These are phyloP conservation scores for Helogale parvula DNA, from an alignment of 2,113 vertebrate genomes.

Conservation along the genomic window DNA sequence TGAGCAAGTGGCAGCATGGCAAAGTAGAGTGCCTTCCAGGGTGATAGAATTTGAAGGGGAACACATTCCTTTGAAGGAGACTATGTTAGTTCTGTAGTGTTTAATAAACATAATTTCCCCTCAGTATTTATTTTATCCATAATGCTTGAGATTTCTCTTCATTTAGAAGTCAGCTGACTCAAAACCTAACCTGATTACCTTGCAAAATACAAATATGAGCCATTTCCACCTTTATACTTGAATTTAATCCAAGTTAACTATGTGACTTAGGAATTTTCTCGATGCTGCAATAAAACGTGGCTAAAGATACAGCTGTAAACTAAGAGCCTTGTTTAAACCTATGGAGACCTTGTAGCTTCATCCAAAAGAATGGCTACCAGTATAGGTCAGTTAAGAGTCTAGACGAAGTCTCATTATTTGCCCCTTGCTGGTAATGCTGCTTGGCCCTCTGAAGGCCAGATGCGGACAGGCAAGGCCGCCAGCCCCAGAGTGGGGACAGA, in stretches of 20 bases:
- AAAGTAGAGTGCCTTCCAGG: background rate
- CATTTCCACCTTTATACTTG: background rate
- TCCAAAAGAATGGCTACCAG: background rate
- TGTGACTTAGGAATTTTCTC: background rate
- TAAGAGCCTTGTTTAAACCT: background rate
- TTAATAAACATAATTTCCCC: background rate
- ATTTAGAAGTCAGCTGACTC: background rate
- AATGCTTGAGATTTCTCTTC: background rate
- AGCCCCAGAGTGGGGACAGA: background rate
- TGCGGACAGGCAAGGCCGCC: background rate
- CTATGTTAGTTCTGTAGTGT: background rate
- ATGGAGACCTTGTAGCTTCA: background rate
- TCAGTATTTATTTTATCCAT: background rate
- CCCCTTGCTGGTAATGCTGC: background rate
- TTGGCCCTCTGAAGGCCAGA: background rate
- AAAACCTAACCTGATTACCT: background rate
- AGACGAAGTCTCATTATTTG: background rate
- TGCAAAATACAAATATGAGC: constrained; percentile 7
- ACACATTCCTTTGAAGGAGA: background rate
- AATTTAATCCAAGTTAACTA: constrained; percentile 36
- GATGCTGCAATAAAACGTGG: background rate
- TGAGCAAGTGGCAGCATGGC: background rate
- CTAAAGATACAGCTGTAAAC: background rate
- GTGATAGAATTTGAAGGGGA: background rate
- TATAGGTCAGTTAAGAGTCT: background rate